Evolutionary conservation across 2,113 vertebrate species (phyloP), one percentile per base, ranked within the genome.

Genomic region (Hippocampus mohnikei): DNA sequence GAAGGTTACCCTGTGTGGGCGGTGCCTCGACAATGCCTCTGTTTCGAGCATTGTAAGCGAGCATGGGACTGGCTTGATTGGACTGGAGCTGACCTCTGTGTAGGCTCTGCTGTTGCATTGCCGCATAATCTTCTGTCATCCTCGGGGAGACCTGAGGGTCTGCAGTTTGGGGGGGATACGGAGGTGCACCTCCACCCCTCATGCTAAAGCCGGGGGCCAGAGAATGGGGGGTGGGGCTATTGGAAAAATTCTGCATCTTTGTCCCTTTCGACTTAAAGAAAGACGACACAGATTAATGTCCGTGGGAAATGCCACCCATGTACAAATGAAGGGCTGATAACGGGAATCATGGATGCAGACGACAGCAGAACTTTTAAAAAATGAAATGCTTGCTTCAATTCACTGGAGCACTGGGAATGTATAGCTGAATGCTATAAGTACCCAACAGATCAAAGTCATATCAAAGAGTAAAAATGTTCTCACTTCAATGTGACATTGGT

Each of bases 211-310:
- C 92, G 53, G 88, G 86, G 56, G 90, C 89, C 9, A 91, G 79
- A 74, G 87, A 74, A 15, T 86, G 85, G 63, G 92, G 87, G 71
- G 83, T 89, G 6, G 92, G 83, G 71, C 88, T 93, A 77, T 93
- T 92, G n/a, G 90, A 87, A 83, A 93, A 93, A 85, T 93, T 93
- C 86, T 93, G 92, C 92, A 93, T 93, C 86, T 68, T 85, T 84
- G 86, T 23, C 72, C 74, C 25, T 59, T 59, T 23, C 41, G 58
- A 75, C 44, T 79, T 79, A 77, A 59, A 82, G 76, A 85, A 76
- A 16, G 11, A 78, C 81, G 80, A 76, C 74, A 67, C 68, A 65
- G 69, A 61, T 86, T 73, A 78, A 68, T 66, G 78, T 83, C 71
- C 82, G 75, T 78, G 81, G 84, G 83, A 84, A 91, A 89, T 90